phyloP scores from a whole-genome alignment of 2,113 vertebrate genomes.

The Galemys pyrenaicus region DNA sequence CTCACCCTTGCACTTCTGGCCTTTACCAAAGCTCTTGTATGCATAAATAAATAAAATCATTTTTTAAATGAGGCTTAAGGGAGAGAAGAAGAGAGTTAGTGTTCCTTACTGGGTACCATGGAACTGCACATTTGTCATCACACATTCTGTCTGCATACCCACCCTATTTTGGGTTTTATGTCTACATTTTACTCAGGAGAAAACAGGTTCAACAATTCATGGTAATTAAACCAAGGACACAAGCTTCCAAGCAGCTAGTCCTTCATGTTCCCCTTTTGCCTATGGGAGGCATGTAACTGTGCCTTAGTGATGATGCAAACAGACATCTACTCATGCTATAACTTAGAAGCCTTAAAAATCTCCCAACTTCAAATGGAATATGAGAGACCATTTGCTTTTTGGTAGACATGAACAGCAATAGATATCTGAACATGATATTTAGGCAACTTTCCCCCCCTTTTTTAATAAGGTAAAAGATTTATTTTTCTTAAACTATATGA shows the following conservation, averaged over 20 bases:
- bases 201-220: neutral
- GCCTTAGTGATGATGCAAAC: neutral
- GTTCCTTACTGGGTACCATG: neutral
- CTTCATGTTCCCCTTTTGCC: neutral
- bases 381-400: neutral
- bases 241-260: neutral
- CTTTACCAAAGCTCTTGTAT: no score
- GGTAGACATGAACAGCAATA: neutral
- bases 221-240: neutral
- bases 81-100: neutral
- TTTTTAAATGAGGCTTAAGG: neutral
- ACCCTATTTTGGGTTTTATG: no score
- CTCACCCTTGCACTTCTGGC: no score
- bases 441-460: neutral
- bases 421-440: neutral
- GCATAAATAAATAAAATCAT: no score
- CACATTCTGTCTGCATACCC: neutral
- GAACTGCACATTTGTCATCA: neutral
- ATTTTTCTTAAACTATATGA: constrained; percentile 47
- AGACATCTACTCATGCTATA: neutral
- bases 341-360: neutral
- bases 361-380: neutral
- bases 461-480: constrained; percentile 8
- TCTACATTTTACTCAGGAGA: neutral
- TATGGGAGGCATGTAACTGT: neutral